Evolutionary conservation across 2,797 vertebrate species (phyloP).

Genomic region (Odontamblyopus rebecca): DNA sequence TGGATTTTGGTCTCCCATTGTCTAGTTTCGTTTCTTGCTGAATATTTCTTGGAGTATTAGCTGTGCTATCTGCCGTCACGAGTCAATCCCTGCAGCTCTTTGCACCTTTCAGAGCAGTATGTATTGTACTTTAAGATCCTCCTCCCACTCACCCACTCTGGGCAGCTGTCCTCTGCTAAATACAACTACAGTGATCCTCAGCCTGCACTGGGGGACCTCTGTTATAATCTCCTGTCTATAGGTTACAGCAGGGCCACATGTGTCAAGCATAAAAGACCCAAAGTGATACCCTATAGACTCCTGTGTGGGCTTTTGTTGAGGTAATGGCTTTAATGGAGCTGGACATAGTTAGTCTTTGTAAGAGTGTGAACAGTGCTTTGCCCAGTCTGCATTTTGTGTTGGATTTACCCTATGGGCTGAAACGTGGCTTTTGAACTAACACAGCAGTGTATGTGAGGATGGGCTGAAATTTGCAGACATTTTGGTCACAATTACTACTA

Average conservation of each 20-base stretch:
- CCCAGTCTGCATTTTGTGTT: conserved; percentile 4
- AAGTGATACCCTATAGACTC: conserved; percentile 2
- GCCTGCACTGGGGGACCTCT: conserved; percentile 24
- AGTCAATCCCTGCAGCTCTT: conserved; percentile 39
- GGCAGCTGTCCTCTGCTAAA: conserved; percentile 16
- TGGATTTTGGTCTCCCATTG: not conserved
- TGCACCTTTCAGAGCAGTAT: conserved; percentile 36
- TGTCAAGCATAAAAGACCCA: conserved; percentile 22
- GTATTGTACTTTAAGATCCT: conserved; percentile 25
- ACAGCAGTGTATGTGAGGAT: not conserved
- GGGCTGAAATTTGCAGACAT: not conserved
- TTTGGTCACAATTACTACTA: not conserved
- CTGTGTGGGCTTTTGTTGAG: conserved; percentile 7
- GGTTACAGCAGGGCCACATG: conserved; percentile 5
- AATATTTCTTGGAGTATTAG: conserved; percentile 4
- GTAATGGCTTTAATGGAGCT: conserved; percentile 19
- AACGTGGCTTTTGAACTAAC: not conserved
- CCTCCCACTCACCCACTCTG: conserved; percentile 36
- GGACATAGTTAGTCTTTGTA: not conserved
- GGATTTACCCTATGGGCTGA: not conserved
- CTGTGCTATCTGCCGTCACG: not conserved
- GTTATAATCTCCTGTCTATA: conserved; percentile 16
- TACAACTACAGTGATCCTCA: conserved; percentile 10
- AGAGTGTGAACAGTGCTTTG: conserved; percentile 8
- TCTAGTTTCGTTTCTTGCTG: not conserved